These are phyloP conservation scores for Corapipo altera DNA, from an alignment of 2,113 vertebrate genomes.

Conservation along the genomic window DNA sequence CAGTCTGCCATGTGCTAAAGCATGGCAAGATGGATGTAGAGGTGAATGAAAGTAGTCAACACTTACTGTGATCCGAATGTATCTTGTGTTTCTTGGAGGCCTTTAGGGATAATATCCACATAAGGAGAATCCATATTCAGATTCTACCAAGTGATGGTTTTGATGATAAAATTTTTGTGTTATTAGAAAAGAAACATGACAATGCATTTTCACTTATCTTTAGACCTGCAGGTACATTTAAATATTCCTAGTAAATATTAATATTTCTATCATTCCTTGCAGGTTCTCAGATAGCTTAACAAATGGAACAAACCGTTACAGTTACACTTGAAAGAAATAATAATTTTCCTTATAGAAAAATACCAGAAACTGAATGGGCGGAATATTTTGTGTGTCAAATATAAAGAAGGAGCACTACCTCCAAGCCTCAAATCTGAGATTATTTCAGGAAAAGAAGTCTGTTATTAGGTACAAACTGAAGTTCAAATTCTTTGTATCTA, in stretches of 20 bases:
- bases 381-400: not conserved
- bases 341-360: not conserved
- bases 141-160: not conserved
- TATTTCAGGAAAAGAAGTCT: not conserved
- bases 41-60: not conserved
- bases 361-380: not conserved
- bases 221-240: not conserved
- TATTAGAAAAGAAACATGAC: not conserved
- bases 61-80: not conserved
- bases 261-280: not conserved
- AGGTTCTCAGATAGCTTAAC: not conserved
- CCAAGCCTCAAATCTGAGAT: not conserved
- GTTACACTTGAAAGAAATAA: not conserved
- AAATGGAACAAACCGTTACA: not conserved
- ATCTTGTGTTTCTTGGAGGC: not conserved
- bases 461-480: not conserved
- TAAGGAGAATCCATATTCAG: not conserved
- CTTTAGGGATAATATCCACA: not conserved
- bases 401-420: not conserved
- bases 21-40: not conserved
- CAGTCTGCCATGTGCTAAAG: not conserved
- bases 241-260: not conserved
- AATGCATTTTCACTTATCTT: not conserved
- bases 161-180: not conserved
- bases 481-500: not conserved